phyloP scores from a whole-genome alignment of 2,113 vertebrate species.

The Brachirus orientalis region DNA sequence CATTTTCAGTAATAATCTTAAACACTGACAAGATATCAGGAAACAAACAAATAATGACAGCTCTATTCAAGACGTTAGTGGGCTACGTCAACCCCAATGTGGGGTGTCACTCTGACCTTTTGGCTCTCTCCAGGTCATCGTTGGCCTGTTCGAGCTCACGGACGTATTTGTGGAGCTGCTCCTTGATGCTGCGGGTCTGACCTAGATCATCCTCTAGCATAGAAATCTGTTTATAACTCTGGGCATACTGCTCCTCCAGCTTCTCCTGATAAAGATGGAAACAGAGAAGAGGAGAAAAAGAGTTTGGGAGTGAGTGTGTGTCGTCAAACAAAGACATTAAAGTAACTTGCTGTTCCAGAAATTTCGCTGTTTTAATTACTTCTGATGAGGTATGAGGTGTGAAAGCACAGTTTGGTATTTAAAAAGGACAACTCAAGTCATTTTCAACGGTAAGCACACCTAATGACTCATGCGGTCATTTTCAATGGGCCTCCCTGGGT shows the following conservation, averaged over 20 bases:
- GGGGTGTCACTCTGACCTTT: slow-evolving; percentile 82
- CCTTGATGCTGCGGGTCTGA: slow-evolving; percentile 95
- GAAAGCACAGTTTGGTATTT: slow-evolving; percentile 6
- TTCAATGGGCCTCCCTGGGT: slow-evolving; percentile 26
- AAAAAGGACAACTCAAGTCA: background rate
- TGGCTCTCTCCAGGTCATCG: slow-evolving; percentile 97
- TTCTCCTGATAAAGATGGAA: slow-evolving; percentile 86
- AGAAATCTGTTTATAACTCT: slow-evolving; percentile 97
- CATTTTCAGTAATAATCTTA: too few species aligned
- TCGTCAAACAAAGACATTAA: background rate
- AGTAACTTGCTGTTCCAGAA: background rate
- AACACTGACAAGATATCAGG: too few species aligned
- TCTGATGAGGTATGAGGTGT: background rate
- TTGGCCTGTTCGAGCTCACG: slow-evolving; percentile 98
- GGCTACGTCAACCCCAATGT: background rate
- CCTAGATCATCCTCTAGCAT: slow-evolving; percentile 94
- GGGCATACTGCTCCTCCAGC: slow-evolving; percentile 94
- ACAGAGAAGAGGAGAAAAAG: slow-evolving; percentile 10
- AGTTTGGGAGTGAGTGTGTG: background rate
- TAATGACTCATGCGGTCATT: slow-evolving; percentile 23
- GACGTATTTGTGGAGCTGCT: slow-evolving; percentile 97
- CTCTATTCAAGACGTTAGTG: background rate
- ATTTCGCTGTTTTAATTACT: background rate
- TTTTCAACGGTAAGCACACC: slow-evolving; percentile 9
- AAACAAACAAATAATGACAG: too few species aligned